A percentile compares a stretch with the other conserved stretches of the same genome.
Evolutionary conservation across 35 echinoderm and acorn worm species (phyloP).

Genomic region (Holothuria glaberrima): DNA sequence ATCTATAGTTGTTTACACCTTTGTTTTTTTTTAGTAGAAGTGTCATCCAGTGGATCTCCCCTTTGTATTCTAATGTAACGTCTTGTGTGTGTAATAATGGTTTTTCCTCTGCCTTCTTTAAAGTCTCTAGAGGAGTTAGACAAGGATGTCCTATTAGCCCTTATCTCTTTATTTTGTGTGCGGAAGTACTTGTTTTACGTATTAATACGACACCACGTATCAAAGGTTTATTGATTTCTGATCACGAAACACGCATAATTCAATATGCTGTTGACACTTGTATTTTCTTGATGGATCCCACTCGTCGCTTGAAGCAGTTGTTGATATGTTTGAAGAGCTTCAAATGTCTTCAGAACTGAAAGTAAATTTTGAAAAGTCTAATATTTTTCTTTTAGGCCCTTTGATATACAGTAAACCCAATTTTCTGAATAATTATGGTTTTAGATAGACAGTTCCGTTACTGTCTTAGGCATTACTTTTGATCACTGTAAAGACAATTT

Average conservation of each 20-base stretch:
- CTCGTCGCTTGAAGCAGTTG: not conserved
- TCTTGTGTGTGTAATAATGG: not conserved
- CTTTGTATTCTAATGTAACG: not conserved
- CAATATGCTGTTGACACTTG: slow-evolving; percentile 36
- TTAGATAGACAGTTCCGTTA: not conserved
- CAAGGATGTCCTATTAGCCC: slow-evolving; percentile 13
- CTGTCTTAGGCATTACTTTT: slow-evolving; percentile 28
- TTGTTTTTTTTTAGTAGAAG: not conserved
- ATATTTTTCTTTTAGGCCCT: slow-evolving; percentile 39
- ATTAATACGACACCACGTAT: not conserved
- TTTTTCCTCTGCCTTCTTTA: not conserved
- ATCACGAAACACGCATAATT: not conserved
- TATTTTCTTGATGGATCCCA: slow-evolving; percentile 17
- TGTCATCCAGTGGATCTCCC: not conserved
- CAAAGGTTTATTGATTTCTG: not conserved
- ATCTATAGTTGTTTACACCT: not conserved
- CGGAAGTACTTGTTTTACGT: not conserved
- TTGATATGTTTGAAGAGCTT: not conserved
- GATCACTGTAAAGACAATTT: slow-evolving; percentile 22
- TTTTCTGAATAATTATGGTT: not conserved
- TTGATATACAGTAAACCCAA: not conserved
- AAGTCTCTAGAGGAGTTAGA: not conserved
- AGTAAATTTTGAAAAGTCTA: slow-evolving; percentile 30
- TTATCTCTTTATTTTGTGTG: not conserved
- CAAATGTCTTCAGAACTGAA: slow-evolving; percentile 20